Evolutionary conservation across 2,888 invertebrate genomes (phyloP).

Genomic region (Melanostoma scalare): DNA sequence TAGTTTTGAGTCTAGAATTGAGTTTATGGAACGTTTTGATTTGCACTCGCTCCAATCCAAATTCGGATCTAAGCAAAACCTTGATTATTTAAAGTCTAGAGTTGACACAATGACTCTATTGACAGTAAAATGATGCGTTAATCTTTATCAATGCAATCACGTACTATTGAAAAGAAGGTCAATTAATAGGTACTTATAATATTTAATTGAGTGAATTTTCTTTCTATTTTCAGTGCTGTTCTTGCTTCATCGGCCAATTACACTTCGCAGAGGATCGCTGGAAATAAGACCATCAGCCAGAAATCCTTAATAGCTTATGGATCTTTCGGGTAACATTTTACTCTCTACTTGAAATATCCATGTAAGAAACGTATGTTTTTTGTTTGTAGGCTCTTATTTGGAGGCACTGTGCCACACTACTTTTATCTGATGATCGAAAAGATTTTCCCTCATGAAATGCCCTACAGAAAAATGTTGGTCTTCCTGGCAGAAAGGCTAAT

Average conservation of each 20-base stretch:
- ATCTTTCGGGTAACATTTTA: slow-evolving; percentile 86
- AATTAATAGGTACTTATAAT: slow-evolving; percentile 1
- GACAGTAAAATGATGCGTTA: too few species aligned
- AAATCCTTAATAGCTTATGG: slow-evolving; percentile 89
- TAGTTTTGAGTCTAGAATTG: too few species aligned
- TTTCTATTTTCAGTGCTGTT: slow-evolving; percentile 84
- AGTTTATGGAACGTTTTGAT: too few species aligned
- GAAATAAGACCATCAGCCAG: slow-evolving; percentile 85
- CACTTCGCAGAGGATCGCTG: slow-evolving; percentile 88
- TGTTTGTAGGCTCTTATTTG: slow-evolving; percentile 86
- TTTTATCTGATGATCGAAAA: slow-evolving; percentile 87
- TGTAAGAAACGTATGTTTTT: slow-evolving; percentile 19
- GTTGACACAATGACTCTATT: too few species aligned
- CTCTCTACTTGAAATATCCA: background rate
- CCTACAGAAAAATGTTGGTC: slow-evolving; percentile 84
- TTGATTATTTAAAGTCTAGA: too few species aligned
- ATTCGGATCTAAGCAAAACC: too few species aligned
- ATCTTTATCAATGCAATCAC: too few species aligned
- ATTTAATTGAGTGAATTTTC: slow-evolving; percentile 20
- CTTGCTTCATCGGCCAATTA: slow-evolving; percentile 89
- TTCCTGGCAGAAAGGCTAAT: slow-evolving; percentile 88
- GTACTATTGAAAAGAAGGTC: background rate
- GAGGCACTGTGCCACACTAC: slow-evolving; percentile 90
- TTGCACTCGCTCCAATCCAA: too few species aligned
- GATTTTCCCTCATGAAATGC: slow-evolving; percentile 84